These are phyloP conservation scores for Gorsachius goisagi DNA, from an alignment of 2,113 vertebrate species.

Conservation along the genomic window DNA sequence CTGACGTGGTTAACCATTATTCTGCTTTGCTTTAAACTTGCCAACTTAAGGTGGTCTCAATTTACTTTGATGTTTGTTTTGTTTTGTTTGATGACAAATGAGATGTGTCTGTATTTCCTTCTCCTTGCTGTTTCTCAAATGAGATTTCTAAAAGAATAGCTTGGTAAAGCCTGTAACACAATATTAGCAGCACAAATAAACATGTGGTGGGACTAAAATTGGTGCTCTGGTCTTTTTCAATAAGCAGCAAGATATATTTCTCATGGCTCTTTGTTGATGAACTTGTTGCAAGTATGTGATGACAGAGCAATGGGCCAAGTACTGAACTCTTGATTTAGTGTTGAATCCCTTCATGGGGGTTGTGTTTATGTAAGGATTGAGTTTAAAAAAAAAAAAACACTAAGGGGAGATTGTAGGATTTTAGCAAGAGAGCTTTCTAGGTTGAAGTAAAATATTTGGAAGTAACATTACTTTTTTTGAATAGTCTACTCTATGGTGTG, in stretches of 20 bases:
- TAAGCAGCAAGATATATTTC: not conserved
- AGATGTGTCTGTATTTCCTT: not conserved
- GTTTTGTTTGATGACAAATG: not conserved
- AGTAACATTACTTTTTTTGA: not conserved
- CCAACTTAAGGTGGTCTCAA: not conserved
- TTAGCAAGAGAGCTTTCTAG: not conserved
- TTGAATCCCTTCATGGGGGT: not conserved
- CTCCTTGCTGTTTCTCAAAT: not conserved
- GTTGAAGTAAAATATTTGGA: not conserved
- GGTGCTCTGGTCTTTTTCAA: not conserved
- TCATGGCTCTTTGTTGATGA: not conserved
- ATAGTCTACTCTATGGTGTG: accelerated
- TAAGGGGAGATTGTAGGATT: not conserved
- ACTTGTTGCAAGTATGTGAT: accelerated
- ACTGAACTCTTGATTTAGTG: not conserved
- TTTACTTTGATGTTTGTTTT: not conserved
- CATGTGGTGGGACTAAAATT: not conserved
- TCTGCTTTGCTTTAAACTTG: not conserved
- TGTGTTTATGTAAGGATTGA: not conserved
- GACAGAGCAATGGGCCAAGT: not conserved
- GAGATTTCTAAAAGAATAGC: not conserved
- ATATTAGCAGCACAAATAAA: accelerated
- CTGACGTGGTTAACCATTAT: not conserved
- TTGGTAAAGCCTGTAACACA: not conserved
- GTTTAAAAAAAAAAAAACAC: not conserved